phyloP scores from a whole-genome alignment of 2,113 vertebrate genomes.

The Micronycteris hirsuta region DNA sequence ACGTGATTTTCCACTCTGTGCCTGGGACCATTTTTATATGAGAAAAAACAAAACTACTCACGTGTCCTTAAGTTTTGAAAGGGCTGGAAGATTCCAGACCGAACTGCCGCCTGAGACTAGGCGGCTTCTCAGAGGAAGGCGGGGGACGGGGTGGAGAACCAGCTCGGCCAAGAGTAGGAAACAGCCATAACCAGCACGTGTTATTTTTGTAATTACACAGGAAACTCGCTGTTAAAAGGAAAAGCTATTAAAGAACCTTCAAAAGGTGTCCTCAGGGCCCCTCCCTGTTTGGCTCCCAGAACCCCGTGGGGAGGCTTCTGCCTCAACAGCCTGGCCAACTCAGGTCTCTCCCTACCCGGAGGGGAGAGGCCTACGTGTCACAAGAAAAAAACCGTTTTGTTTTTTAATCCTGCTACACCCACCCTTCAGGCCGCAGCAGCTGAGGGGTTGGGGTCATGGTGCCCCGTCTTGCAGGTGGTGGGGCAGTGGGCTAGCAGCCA shows the following conservation, averaged over 20 bases:
- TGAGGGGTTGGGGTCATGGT: no score
- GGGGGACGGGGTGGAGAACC: neutral
- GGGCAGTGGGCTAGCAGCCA: no score
- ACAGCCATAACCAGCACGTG: neutral
- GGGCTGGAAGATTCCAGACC: neutral
- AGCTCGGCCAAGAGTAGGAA: neutral
- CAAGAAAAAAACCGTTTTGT: neutral
- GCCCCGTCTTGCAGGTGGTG: neutral
- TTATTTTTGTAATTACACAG: neutral
- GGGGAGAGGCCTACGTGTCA: fast-evolving
- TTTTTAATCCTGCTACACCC: no score
- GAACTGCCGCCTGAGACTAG: fast-evolving
- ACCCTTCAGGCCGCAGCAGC: neutral
- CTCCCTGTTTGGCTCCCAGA: neutral
- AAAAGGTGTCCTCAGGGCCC: neutral
- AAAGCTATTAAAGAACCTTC: neutral
- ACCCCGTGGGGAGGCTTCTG: neutral
- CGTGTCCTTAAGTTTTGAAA: neutral
- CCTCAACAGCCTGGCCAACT: neutral
- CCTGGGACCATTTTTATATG: neutral
- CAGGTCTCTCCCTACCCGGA: neutral
- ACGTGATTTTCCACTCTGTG: neutral
- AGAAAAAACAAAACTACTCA: neutral
- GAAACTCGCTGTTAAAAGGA: neutral
- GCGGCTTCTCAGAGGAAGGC: neutral